Conservation (phyloP, 2,888 invertebrate genomes). For the Lamproptera curius region DNA sequence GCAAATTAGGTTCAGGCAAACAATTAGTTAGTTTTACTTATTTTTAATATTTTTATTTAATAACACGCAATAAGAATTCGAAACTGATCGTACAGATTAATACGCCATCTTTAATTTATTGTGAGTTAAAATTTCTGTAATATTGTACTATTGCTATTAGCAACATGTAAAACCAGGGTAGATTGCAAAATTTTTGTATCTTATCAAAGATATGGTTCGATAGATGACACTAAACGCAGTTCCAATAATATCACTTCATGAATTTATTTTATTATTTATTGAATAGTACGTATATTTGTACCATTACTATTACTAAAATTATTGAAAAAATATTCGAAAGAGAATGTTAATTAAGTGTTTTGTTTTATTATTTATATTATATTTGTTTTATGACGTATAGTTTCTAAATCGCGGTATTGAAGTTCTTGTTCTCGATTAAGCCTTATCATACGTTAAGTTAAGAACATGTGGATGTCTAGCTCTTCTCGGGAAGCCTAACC, state of each 20-base stretch:
- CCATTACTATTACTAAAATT: no score
- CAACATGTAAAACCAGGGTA: not conserved
- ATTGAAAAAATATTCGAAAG: no score
- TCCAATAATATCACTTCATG: not conserved
- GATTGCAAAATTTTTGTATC: not conserved
- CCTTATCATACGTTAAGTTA: constrained; percentile 5
- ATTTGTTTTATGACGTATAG: no score
- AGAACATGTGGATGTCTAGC: constrained; percentile 45
- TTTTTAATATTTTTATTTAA: no score
- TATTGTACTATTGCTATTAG: not conserved
- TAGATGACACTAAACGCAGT: constrained; percentile 19
- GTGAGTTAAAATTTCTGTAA: no score
- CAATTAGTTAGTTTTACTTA: no score
- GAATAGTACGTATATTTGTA: no score
- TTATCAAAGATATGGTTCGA: not conserved
- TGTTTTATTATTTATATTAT: no score
- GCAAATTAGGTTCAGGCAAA: no score
- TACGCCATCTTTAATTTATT: not conserved
- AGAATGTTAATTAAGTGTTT: no score
- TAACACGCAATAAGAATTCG: no score
- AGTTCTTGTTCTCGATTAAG: constrained; percentile 24
- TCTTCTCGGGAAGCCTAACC: constrained; percentile 58
- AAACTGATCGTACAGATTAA: not conserved
- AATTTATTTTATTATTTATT: no score
- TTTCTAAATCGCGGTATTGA: constrained; percentile 38